A percentile compares a stretch with the other conserved stretches of the same genome.
phyloP scores from a whole-genome alignment of 2,888 invertebrate species.

The Azorinus chamasolen region DNA sequence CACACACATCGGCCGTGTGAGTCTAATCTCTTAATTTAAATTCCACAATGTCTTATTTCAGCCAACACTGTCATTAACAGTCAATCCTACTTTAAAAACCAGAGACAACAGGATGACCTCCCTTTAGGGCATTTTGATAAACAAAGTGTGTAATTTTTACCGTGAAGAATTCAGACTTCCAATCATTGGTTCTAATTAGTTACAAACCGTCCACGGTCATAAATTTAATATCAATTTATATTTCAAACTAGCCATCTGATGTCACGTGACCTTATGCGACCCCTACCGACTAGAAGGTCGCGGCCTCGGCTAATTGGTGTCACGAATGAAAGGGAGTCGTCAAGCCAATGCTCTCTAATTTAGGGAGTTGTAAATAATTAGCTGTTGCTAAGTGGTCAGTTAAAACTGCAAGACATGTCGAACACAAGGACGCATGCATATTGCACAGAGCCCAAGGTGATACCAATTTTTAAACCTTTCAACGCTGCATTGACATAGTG shows the following conservation, averaged over 20 bases:
- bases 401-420: slow-evolving; percentile 4
- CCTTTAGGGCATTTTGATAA: slow-evolving; percentile 14
- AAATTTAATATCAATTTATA: slow-evolving; percentile 63
- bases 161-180: slow-evolving; percentile 18
- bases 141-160: slow-evolving; percentile 10
- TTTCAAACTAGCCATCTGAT: slow-evolving; percentile 58
- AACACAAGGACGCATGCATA: slow-evolving; percentile 1
- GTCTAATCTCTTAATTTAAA: slow-evolving; percentile 52
- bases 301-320: slow-evolving; percentile 67
- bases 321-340: slow-evolving; percentile 34
- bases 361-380: slow-evolving; percentile 27
- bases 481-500: too few species aligned
- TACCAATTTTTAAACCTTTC: neutral
- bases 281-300: slow-evolving; percentile 51
- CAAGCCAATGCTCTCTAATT: slow-evolving; percentile 31
- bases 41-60: slow-evolving; percentile 43
- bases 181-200: slow-evolving; percentile 58
- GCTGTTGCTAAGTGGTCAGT: slow-evolving; percentile 14
- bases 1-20: slow-evolving; percentile 38
- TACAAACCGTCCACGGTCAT: slow-evolving; percentile 40
- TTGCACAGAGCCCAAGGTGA: neutral
- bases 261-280: slow-evolving; percentile 63
- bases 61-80: slow-evolving; percentile 35
- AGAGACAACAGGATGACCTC: slow-evolving; percentile 32
- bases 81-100: slow-evolving; percentile 41